Evolutionary conservation across 2,888 invertebrate genomes (phyloP), one percentile per base, ranked within the genome.

Genomic region (Tetramorium bicarinatum): DNA sequence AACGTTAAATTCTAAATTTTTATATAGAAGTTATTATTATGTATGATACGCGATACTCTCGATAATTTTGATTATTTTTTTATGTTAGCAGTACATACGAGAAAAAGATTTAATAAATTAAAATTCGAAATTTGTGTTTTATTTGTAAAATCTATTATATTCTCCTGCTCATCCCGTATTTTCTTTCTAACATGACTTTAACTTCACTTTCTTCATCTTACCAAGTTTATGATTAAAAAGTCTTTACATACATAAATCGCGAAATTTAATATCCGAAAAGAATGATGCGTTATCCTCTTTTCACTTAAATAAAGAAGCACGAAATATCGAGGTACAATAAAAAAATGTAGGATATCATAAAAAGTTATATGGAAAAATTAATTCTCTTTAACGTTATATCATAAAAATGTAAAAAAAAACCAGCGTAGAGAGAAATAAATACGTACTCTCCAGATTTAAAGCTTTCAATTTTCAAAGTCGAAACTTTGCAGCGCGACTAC

Each of bases 221-320:
- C 9, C 25, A n/a, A 76, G 18, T 66, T 76, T 77, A 77, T 7
- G n/a, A 56, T n/a, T 66, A 44, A 54, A 75, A 52, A 66, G 18
- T 49, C n/a, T 52, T 64, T 49, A 61, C 38, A 29, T 44, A 62
- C 34, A 47, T 61, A 61, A 62, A 47, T n/a, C 9, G 15, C 34
- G 34, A 38, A 62, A 76, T 38, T 47, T 21, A 38, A 62, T 44
- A 75, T 44, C 13, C 34, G 9, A 38, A 64, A 64, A 52, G 29
- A 76, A 76, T 34, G 34, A 61, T 21, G 38, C 18, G 21, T 3
- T 9, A 34, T 47, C 29, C 49, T 21, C 29, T 34, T 74, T 15
- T 29, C 18, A 1, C 29, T 11, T 21, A 62, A 75, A 34, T 21
- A 15, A 49, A 34, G 9, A 59, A 34, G 15, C 21, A 18, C 15